Evolutionary conservation across 92 coral and sea anemone species (phyloP).

Genomic region (Porites evermanni): DNA sequence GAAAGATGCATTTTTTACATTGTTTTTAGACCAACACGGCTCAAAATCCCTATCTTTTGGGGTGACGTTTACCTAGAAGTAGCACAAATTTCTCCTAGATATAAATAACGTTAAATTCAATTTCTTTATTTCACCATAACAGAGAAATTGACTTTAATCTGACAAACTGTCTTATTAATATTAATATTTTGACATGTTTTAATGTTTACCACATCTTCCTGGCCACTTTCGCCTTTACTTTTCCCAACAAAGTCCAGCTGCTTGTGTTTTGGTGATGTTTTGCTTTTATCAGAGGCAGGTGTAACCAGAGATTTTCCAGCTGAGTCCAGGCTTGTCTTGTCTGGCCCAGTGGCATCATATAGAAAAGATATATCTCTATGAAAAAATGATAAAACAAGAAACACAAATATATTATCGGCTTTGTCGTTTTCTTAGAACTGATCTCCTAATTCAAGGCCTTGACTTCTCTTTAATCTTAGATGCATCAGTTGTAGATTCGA

Average conservation of each 20-base stretch:
- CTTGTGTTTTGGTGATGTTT: slow-evolving; percentile 48
- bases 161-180: background rate
- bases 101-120: no score
- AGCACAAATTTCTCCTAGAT: no score
- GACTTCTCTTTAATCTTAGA: no score
- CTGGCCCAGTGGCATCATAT: slow-evolving; percentile 82
- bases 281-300: slow-evolving; percentile 31
- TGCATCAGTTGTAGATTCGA: no score
- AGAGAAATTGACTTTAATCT: no score
- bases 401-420: background rate
- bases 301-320: slow-evolving; percentile 32
- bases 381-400: background rate
- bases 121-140: background rate
- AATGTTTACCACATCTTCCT: slow-evolving; percentile 13
- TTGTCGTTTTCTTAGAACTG: no score
- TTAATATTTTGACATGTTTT: background rate
- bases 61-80: no score
- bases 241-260: slow-evolving; percentile 12
- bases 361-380: slow-evolving; percentile 95
- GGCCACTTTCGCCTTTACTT: slow-evolving; percentile 25
- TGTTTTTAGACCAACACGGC: no score
- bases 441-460: no score
- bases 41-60: no score
- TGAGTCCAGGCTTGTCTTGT: slow-evolving; percentile 42
- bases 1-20: no score